Percentiles rank a stretch among this genome's conserved stretches.
Conservation (phyloP, 2,888 invertebrate species). For the Polylopha cassiicola region DNA sequence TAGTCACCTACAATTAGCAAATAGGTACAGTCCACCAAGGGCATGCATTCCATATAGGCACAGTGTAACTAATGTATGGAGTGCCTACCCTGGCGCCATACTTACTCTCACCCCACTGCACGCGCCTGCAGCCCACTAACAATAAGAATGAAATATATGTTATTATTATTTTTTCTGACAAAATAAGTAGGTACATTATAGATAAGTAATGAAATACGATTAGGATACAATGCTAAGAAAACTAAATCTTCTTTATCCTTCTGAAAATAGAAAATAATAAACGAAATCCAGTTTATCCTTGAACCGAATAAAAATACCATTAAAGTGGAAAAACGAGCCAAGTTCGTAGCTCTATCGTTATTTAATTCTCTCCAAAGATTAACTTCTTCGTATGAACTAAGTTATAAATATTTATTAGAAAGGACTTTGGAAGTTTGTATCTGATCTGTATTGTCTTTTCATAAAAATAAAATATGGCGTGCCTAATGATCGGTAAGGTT, state of each 20-base stretch:
- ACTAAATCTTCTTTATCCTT: neutral
- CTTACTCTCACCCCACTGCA: no score
- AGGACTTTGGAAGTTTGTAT: constrained; percentile 11
- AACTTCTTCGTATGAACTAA: constrained; percentile 15
- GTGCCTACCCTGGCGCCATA: no score
- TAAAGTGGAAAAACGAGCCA: constrained; percentile 11
- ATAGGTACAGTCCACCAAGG: no score
- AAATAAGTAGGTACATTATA: no score
- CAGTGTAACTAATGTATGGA: no score
- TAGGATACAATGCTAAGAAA: neutral
- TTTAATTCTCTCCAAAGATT: constrained; percentile 20
- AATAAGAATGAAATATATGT: no score
- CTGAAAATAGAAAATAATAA: constrained; percentile 13
- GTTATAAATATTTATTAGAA: constrained; percentile 17
- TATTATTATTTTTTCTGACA: no score
- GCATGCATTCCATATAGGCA: no score
- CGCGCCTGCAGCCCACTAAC: no score
- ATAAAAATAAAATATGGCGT: constrained; percentile 8
- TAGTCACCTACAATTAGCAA: no score
- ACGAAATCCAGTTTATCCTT: constrained; percentile 14
- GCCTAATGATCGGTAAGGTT: no score
- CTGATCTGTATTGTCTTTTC: constrained; percentile 14
- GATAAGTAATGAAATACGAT: no score
- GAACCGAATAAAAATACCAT: constrained; percentile 20
- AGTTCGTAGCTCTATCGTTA: constrained; percentile 18